Evolutionary conservation across 2,797 vertebrate species (phyloP), one percentile per base, ranked within the genome.

Genomic region (Protonibea diacanthus): DNA sequence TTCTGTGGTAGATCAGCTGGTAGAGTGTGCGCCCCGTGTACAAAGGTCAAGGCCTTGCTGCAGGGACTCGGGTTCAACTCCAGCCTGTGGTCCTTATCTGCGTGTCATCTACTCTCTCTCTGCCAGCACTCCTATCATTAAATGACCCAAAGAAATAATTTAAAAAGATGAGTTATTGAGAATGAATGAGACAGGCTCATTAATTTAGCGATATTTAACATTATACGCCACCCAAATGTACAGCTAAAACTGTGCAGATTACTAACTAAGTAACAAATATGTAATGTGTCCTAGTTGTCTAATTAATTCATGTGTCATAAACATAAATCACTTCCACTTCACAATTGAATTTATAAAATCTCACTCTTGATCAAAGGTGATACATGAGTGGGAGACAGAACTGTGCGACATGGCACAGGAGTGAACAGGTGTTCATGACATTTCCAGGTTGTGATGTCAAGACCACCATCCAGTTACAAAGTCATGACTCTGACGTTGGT

Each of bases 271-370:
- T 33, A 9, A 9, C 33, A 57, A 45, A 45, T 23, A 7, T 57
- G 18, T 44, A 3, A 44, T 53, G 17, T 42, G 6, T 62, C 8
- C 33, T 38, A 38, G 33, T 38, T 38, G 33, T 38, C 33, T 48
- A 29, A 49, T 21, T 44, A 7, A 72, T 57, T 49, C 17, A 66
- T n/a, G 12, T 12, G 10, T 56, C 23, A 38, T 20, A 6, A 27
- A 27, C 4, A 15, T 27, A 21, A 62, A 56, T 61, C 4, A 11
- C 21, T 13, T 21, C 14, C 14, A 3, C 1, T 23, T 44, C 42
- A 15, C 20, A 21, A 2, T 25, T 45, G 0, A 4, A 21, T 14
- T 12, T 4, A 15, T 44, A 27, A 53, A 49, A 6, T 0, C 0
- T 55, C 12, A 59, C 3, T 14, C 25, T 38, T 40, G 18, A 60